Conservation (phyloP, 2,113 vertebrate species). For the Leptobrachium leishanense region DNA sequence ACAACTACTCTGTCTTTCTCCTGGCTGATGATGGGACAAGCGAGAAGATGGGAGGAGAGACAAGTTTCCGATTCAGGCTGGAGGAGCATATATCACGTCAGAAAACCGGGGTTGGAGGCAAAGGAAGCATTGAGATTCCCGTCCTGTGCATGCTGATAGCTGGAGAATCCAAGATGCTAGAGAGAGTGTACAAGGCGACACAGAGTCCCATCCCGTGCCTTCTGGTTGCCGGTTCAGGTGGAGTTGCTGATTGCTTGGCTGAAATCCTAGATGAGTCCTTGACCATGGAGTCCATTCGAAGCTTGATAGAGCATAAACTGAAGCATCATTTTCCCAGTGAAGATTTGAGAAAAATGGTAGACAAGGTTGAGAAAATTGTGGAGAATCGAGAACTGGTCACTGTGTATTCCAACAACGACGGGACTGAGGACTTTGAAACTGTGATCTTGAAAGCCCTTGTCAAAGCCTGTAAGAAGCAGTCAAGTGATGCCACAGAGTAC, state of each 20-base stretch:
- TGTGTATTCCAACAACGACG: conserved; percentile 77
- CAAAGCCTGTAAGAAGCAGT: conserved; percentile 66
- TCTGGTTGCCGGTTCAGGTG: conserved; percentile 75
- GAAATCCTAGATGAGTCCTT: conserved; percentile 72
- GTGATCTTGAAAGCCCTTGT: conserved; percentile 81
- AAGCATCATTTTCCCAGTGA: conserved; percentile 58
- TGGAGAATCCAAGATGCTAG: conserved; percentile 73
- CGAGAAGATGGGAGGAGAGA: conserved; percentile 68
- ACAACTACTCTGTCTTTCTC: conserved; percentile 85
- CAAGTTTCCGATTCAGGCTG: conserved; percentile 72
- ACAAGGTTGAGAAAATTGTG: conserved; percentile 77
- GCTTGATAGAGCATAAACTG: conserved; percentile 58
- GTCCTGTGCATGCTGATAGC: conserved; percentile 82
- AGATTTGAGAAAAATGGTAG: conserved; percentile 45
- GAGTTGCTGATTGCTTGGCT: conserved; percentile 75
- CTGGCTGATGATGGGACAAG: conserved; percentile 83
- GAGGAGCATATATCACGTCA: conserved; percentile 80
- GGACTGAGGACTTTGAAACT: conserved; percentile 80
- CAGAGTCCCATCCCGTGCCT: conserved; percentile 78
- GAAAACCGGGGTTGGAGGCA: conserved; percentile 77
- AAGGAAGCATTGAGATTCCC: conserved; percentile 84
- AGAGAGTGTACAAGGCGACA: conserved; percentile 77
- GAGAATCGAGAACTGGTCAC: conserved; percentile 77
- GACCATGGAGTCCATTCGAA: conserved; percentile 52
- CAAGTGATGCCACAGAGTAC: conserved; percentile 66